A percentile compares a stretch with the other conserved stretches of the same genome.
Conservation (phyloP, 2,888 invertebrate species). For the Nymphalis c-album region DNA sequence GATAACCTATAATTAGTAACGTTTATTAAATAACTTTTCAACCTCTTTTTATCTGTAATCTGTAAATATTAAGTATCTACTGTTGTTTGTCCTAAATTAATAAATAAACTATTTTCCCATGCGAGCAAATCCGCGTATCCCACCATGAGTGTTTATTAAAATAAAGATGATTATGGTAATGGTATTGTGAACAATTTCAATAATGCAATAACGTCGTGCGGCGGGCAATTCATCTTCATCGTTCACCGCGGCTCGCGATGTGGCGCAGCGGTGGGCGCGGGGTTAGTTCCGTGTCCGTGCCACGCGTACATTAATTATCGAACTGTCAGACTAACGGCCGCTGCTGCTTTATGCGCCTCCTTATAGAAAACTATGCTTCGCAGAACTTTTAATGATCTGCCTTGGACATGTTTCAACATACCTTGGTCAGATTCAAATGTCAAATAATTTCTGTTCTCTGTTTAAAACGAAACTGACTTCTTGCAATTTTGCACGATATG, state of each 20-base stretch:
- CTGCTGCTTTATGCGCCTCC: slow-evolving; percentile 21
- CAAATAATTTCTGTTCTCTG: too few species aligned
- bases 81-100: too few species aligned
- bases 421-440: neutral
- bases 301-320: slow-evolving; percentile 56
- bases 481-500: too few species aligned
- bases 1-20: too few species aligned
- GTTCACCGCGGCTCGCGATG: slow-evolving; percentile 6
- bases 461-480: too few species aligned
- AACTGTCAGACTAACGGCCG: slow-evolving; percentile 36
- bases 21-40: too few species aligned
- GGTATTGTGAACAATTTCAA: slow-evolving; percentile 23
- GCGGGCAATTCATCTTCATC: slow-evolving; percentile 28
- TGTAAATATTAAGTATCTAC: too few species aligned
- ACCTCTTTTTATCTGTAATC: too few species aligned
- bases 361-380: slow-evolving; percentile 37
- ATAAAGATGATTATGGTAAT: slow-evolving; percentile 19
- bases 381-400: neutral
- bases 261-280: slow-evolving; percentile 50
- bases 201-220: slow-evolving; percentile 15
- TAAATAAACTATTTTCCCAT: too few species aligned
- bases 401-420: neutral
- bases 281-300: slow-evolving; percentile 48
- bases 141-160: neutral
- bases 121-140: too few species aligned